phyloP scores from a whole-genome alignment of 64 coral and sea anemone species.

The Astreopora myriophthalma region DNA sequence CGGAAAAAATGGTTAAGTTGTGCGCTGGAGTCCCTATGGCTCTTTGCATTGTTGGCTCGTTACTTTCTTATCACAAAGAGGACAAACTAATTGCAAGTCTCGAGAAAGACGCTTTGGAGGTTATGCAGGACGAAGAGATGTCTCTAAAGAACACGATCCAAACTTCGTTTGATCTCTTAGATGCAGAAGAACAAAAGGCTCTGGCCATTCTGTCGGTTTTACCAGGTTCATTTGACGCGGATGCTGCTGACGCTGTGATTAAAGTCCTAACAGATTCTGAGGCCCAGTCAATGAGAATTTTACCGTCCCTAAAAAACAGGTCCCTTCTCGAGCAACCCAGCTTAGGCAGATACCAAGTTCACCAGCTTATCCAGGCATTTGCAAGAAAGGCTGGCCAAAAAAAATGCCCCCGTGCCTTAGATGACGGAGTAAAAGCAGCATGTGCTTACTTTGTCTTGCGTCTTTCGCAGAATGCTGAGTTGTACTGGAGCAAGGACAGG shows the following conservation, averaged over 20 bases:
- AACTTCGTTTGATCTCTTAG: conserved; percentile 45
- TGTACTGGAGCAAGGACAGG: conserved; percentile 52
- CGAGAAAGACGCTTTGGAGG: conserved; percentile 6
- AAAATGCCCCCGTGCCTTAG: not conserved
- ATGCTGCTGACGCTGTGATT: conserved; percentile 22
- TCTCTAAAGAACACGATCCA: conserved; percentile 22
- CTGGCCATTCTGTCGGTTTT: conserved; percentile 52
- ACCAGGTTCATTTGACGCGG: conserved; percentile 26
- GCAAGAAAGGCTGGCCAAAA: not conserved
- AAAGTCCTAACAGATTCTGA: not conserved
- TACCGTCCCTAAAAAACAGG: conserved; percentile 1
- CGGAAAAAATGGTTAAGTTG: conserved; percentile 1
- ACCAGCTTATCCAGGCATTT: conserved; percentile 54
- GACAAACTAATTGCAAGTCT: conserved; percentile 19
- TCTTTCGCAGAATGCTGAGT: not conserved
- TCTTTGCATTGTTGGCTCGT: conserved; percentile 53
- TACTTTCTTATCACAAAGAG: not conserved
- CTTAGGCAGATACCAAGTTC: conserved; percentile 34
- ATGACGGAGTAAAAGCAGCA: not conserved
- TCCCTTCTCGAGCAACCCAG: conserved; percentile 39
- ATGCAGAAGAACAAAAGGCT: not conserved
- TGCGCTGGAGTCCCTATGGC: conserved; percentile 60
- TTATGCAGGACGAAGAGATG: not conserved
- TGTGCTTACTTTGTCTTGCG: conserved; percentile 23
- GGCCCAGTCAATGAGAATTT: not conserved